Conservation (phyloP, 2,888 invertebrate species). For the Leptopilina syphax region DNA sequence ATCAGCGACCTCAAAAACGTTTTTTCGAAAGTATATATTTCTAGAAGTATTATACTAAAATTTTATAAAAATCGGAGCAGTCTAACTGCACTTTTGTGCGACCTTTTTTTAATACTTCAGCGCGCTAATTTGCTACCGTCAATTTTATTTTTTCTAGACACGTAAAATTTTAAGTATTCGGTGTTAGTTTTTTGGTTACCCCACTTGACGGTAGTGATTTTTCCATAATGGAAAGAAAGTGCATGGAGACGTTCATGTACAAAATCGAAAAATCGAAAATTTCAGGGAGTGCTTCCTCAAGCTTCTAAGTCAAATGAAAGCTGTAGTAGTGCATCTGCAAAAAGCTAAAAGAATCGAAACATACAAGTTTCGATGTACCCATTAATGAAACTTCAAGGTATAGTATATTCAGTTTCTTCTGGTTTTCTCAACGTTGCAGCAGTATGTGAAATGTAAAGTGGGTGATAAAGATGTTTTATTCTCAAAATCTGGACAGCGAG, state of each 20-base stretch:
- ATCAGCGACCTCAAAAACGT: too few species aligned
- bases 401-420: constrained; percentile 40
- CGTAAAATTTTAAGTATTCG: constrained; percentile 7
- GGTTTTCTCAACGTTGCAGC: constrained; percentile 46
- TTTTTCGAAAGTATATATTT: too few species aligned
- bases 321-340: not conserved
- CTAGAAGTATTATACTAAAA: not conserved
- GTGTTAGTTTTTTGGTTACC: not conserved
- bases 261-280: constrained; percentile 31
- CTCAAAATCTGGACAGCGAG: constrained; percentile 48
- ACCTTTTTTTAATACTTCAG: constrained; percentile 33
- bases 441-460: constrained; percentile 51
- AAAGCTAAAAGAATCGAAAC: constrained; percentile 34
- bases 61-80: constrained; percentile 32
- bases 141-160: not conserved
- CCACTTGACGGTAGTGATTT: too few species aligned
- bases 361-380: constrained; percentile 40
- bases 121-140: constrained; percentile 12
- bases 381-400: constrained; percentile 22
- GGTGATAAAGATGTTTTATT: constrained; percentile 52
- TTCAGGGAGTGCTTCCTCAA: not conserved
- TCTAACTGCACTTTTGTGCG: constrained; percentile 27
- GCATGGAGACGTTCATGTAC: constrained; percentile 37
- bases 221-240: too few species aligned
- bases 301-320: not conserved